Evolutionary conservation across 2,113 vertebrate species (phyloP).

Genomic region (Ceyx margarethae): DNA sequence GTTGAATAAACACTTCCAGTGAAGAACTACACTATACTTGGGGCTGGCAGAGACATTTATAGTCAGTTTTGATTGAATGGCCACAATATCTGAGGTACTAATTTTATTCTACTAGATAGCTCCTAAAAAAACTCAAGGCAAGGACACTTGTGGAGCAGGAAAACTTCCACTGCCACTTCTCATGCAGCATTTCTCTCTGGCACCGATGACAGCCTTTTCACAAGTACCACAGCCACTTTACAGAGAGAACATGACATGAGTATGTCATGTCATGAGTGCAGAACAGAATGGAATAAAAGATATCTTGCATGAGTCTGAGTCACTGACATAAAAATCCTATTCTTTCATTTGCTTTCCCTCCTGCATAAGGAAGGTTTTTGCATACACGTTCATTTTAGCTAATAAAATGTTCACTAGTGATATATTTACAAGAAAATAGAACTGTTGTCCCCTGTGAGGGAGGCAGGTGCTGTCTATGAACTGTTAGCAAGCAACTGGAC

Average conservation of each 20-base stretch:
- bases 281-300: background rate
- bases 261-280: background rate
- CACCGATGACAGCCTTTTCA: slow-evolving; percentile 42
- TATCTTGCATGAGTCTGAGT: background rate
- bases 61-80: background rate
- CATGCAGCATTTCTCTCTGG: background rate
- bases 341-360: background rate
- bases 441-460: background rate
- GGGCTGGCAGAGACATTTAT: background rate
- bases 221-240: background rate
- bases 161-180: background rate
- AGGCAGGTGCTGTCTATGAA: background rate
- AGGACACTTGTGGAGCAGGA: background rate
- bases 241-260: slow-evolving; percentile 3
- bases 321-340: background rate
- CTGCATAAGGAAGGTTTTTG: background rate
- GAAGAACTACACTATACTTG: background rate
- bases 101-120: background rate
- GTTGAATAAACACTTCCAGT: background rate
- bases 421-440: background rate
- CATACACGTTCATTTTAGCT: background rate
- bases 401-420: background rate
- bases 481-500: background rate
- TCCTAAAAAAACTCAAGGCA: background rate
- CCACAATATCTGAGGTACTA: background rate